These are phyloP conservation scores for Stichopus horrens DNA, from an alignment of 53 echinoderm and acorn worm genomes.

Conservation along the genomic window DNA sequence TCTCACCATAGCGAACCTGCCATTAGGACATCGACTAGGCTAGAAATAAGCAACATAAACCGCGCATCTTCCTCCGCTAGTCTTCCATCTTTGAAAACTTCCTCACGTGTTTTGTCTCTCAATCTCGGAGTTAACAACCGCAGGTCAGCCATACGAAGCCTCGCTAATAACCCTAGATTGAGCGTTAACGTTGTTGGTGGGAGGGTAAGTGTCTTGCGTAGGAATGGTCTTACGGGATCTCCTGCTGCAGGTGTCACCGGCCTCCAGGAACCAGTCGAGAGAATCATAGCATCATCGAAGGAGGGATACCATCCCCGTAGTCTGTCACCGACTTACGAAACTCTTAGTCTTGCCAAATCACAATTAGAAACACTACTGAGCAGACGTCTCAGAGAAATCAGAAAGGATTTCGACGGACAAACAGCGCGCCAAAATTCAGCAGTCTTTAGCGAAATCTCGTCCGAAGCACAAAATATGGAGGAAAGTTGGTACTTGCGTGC, in stretches of 20 bases:
- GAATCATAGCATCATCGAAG: constrained; percentile 48
- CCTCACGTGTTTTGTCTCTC: neutral
- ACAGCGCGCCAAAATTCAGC: constrained; percentile 75
- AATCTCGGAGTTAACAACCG: neutral
- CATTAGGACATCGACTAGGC: neutral
- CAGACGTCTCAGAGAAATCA: constrained; percentile 54
- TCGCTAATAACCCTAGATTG: constrained; percentile 33
- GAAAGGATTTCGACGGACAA: constrained; percentile 64
- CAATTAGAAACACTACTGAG: constrained; percentile 54
- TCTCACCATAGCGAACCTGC: constrained; percentile 22
- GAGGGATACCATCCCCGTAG: constrained; percentile 68
- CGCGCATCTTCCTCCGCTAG: neutral
- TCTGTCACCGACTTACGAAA: constrained; percentile 70
- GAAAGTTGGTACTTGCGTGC: constrained; percentile 52
- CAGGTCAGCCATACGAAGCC: constrained; percentile 16
- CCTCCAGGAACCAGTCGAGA: neutral
- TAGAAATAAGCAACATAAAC: neutral
- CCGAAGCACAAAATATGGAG: constrained; percentile 47
- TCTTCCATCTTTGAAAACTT: neutral
- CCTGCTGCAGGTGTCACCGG: neutral
- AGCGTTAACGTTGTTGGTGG: constrained; percentile 1
- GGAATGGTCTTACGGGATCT: neutral
- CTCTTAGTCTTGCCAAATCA: constrained; percentile 62
- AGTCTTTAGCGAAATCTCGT: constrained; percentile 52
- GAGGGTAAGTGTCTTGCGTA: neutral